These are phyloP conservation scores for Vipera ursinii DNA, from an alignment of 2,797 vertebrate species.

Conservation along the genomic window DNA sequence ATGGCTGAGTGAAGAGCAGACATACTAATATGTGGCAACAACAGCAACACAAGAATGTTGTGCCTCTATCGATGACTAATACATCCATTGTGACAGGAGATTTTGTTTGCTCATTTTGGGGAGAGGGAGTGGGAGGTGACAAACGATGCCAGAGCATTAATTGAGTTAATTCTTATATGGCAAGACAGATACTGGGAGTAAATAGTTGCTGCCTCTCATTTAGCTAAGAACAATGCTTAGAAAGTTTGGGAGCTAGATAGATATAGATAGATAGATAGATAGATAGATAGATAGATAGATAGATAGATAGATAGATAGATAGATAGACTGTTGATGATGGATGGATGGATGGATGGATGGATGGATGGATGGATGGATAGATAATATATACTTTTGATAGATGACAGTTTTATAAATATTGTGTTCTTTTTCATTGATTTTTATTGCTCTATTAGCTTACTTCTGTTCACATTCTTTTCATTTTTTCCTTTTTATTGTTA, in stretches of 20 bases:
- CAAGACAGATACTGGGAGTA: background rate
- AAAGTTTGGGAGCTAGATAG: background rate
- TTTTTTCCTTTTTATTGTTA: too few species aligned
- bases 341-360: too few species aligned
- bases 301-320: too few species aligned
- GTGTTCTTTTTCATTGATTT: too few species aligned
- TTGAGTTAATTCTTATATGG: background rate
- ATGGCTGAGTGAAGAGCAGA: background rate
- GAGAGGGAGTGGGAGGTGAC: background rate
- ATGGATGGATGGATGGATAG: too few species aligned
- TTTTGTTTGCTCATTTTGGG: background rate
- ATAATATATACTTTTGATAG: too few species aligned
- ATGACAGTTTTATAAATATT: too few species aligned
- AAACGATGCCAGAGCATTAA: background rate
- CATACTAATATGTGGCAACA: background rate
- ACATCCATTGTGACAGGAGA: background rate
- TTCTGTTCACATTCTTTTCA: too few species aligned
- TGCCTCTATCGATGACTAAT: background rate
- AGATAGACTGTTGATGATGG: too few species aligned
- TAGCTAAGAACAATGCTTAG: background rate
- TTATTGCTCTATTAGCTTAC: too few species aligned
- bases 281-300: too few species aligned
- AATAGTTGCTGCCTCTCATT: background rate
- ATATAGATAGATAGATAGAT: background rate
- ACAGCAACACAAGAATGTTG: background rate